Conservation (phyloP, 2,888 invertebrate species). For the Conchocele bisecta region DNA sequence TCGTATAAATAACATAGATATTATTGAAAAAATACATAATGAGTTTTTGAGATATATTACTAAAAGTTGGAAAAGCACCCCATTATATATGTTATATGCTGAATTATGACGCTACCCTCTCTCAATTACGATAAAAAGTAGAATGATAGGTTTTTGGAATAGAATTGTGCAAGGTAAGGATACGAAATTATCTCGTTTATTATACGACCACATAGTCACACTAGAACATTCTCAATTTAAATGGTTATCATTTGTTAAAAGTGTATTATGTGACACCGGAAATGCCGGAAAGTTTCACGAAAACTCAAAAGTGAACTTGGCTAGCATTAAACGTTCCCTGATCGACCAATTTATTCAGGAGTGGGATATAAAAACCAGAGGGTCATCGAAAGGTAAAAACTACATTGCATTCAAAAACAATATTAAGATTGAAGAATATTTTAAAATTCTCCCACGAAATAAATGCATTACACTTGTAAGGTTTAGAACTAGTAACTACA, state of each 20-base stretch:
- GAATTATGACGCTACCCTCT: constrained; percentile 1
- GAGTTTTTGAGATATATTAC: constrained; percentile 7
- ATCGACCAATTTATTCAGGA: not conserved
- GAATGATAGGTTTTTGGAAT: constrained; percentile 14
- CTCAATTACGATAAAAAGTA: not conserved
- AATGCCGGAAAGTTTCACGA: not conserved
- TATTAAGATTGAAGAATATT: not conserved
- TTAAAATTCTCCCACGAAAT: not conserved
- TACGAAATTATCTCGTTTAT: not conserved
- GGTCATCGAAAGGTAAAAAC: not conserved
- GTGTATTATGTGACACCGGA: not conserved
- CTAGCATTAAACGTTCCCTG: not conserved
- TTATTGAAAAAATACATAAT: constrained; percentile 9
- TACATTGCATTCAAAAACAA: not conserved
- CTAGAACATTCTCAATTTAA: too few species aligned
- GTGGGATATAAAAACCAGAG: not conserved
- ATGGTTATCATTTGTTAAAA: not conserved
- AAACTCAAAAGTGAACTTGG: not conserved
- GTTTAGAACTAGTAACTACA: constrained; percentile 18
- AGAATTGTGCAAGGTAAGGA: not conserved
- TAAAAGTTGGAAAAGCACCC: constrained; percentile 2
- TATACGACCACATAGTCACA: not conserved
- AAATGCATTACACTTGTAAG: not conserved
- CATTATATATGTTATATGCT: constrained; percentile 8
- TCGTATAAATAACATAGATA: not conserved